Evolutionary conservation across 2,888 invertebrate genomes (phyloP), one percentile per base, ranked within the genome.

Genomic region (Caenorhabditis zanzibari): DNA sequence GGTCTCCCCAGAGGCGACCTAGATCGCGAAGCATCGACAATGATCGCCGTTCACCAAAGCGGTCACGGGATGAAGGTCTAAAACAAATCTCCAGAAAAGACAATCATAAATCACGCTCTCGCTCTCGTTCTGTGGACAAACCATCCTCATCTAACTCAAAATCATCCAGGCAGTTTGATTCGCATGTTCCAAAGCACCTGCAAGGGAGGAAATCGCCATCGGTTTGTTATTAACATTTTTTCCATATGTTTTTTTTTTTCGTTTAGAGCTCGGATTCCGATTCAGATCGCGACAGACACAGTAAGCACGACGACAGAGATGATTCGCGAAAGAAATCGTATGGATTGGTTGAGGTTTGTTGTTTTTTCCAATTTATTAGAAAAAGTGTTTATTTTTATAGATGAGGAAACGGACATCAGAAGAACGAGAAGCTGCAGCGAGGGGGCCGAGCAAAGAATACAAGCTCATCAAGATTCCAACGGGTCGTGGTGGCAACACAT

Each of bases 381-480:
- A n/a, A n/a, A n/a, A n/a, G n/a, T n/a, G n/a, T n/a, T n/a, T n/a
- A n/a, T n/a, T n/a, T n/a, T 58, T 44, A 0, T 61, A 73, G 66
- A 84, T 81, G 76, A 47, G 80, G 32, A 81, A 84, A 35, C 58
- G 76, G n/a, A 61, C 61, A 0, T 61, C 47, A 0, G 74, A 79
- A 28, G 79, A 75, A 28, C 44, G 49, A n/a, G 68, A 56, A 49
- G 79, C 74, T 66, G 77, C 64, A 12, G 24, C 54, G 9, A 75
- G 54, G n/a, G 56, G 24, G 6, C 61, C 82, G 10, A 47, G 14
- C 32, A 82, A 82, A 12, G 76, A 81, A 16, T 83, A 79, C 49
- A 83, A 85, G 32, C 41, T 81, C 5, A 44, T 81, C 19, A 83
- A 83, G 41, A 22, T 85, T 7, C 74, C 81, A 0, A 85, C 77